Conservation (phyloP, 2,113 vertebrate genomes). For the Rana temporaria region DNA sequence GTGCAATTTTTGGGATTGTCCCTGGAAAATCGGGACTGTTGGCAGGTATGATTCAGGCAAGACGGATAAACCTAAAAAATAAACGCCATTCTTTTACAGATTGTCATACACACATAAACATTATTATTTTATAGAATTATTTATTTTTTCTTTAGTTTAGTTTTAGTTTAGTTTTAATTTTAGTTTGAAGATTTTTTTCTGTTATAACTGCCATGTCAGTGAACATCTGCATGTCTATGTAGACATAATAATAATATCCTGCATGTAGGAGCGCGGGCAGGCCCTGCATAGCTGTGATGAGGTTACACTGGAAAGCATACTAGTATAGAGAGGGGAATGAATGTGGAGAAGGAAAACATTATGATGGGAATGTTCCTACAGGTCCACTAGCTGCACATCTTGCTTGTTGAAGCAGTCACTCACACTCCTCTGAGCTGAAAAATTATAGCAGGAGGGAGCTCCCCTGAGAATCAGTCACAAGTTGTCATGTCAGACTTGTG, state of each 20-base stretch:
- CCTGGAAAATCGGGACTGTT: too few species aligned
- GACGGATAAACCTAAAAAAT: too few species aligned
- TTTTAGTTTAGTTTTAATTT: not conserved
- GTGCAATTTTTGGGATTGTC: too few species aligned
- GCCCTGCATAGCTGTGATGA: constrained; percentile 4
- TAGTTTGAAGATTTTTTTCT: constrained; percentile 2
- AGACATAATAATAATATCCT: constrained; percentile 50
- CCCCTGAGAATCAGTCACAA: constrained; percentile 36
- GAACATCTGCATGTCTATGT: constrained; percentile 26
- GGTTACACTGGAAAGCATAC: not conserved
- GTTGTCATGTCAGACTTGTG: constrained; percentile 41
- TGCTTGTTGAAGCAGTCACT: constrained; percentile 7
- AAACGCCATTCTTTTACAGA: too few species aligned
- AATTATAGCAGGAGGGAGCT: constrained; percentile 10
- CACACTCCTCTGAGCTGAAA: constrained; percentile 1
- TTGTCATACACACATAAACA: too few species aligned
- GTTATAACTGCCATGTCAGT: not conserved
- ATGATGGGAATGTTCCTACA: constrained; percentile 50
- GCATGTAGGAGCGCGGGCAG: constrained; percentile 8
- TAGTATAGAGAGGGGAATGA: not conserved
- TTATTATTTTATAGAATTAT: too few species aligned
- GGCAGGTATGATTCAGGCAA: too few species aligned
- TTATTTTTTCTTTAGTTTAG: too few species aligned
- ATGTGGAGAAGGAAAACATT: too few species aligned
- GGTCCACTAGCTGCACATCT: not conserved